phyloP scores from a whole-genome alignment of 2,888 invertebrate species.

The Odontocolon sp. region DNA sequence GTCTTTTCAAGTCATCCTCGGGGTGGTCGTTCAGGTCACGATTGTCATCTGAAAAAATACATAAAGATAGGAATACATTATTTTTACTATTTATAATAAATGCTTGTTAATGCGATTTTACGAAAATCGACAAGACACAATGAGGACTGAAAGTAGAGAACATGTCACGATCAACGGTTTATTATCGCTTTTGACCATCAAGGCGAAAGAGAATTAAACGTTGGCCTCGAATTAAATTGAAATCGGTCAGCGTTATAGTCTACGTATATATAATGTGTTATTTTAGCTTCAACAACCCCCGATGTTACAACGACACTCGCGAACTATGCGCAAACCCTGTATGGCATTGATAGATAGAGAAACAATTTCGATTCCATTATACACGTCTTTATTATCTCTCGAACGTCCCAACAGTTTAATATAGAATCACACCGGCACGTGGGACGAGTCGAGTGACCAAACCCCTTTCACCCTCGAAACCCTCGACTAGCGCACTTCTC shows the following conservation, averaged over 20 bases:
- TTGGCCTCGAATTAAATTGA: constrained; percentile 51
- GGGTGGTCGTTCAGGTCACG: constrained; percentile 93
- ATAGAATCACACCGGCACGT: constrained; percentile 72
- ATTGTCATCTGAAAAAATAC: constrained; percentile 87
- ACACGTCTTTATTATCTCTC: constrained; percentile 78
- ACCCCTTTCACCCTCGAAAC: constrained; percentile 35
- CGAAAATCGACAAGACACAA: too few relatives aligned
- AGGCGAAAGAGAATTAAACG: constrained; percentile 34
- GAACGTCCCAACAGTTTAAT: constrained; percentile 76
- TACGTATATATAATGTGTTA: background rate
- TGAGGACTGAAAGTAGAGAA: background rate
- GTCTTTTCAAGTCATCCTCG: constrained; percentile 94
- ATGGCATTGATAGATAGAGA: constrained; percentile 80
- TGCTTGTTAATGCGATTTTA: too few relatives aligned
- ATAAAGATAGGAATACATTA: too few relatives aligned
- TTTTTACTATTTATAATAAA: too few relatives aligned
- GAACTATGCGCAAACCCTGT: constrained; percentile 63
- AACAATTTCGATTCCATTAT: constrained; percentile 80
- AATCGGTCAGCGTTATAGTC: background rate
- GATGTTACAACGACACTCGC: background rate
- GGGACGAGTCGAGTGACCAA: constrained; percentile 65
- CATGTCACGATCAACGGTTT: background rate
- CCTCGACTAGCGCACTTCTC: constrained; percentile 21
- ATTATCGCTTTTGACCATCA: constrained; percentile 23
- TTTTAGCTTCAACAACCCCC: constrained; percentile 19